phyloP scores from a whole-genome alignment of 2,797 vertebrate genomes.

The Myotis myotis region DNA sequence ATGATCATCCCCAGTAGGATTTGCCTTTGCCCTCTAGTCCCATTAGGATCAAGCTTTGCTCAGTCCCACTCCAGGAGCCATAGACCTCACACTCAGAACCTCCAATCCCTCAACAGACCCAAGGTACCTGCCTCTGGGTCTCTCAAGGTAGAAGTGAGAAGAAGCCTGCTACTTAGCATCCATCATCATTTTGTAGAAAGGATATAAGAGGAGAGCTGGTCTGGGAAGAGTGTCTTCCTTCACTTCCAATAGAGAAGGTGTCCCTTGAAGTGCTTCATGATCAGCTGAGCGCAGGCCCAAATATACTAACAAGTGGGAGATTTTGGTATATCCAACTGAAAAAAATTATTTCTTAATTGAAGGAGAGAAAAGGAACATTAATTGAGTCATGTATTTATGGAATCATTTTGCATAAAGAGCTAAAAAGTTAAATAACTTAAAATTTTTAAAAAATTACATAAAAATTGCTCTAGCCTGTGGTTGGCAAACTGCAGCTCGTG shows the following conservation, averaged over 20 bases:
- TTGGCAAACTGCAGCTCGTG: too few relatives aligned
- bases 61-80: not conserved
- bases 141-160: not conserved
- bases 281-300: not conserved
- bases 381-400: not conserved
- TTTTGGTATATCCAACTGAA: not conserved
- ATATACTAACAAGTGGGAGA: not conserved
- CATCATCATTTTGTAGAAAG: not conserved
- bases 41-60: not conserved
- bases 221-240: not conserved
- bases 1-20: not conserved
- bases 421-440: constrained; percentile 36
- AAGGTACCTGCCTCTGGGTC: not conserved
- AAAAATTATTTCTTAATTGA: not conserved
- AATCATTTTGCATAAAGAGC: not conserved
- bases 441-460: not conserved
- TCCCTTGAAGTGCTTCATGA: not conserved
- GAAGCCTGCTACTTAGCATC: not conserved
- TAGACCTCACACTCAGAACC: not conserved
- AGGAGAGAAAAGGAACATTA: not conserved
- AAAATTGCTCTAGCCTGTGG: not conserved
- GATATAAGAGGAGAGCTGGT: not conserved
- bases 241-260: not conserved
- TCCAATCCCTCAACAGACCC: not conserved
- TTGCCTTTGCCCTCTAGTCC: not conserved